Evolutionary conservation across 2,888 invertebrate species (phyloP), one percentile per base, ranked within the genome.

Genomic region (Yponomeuta sedellus): DNA sequence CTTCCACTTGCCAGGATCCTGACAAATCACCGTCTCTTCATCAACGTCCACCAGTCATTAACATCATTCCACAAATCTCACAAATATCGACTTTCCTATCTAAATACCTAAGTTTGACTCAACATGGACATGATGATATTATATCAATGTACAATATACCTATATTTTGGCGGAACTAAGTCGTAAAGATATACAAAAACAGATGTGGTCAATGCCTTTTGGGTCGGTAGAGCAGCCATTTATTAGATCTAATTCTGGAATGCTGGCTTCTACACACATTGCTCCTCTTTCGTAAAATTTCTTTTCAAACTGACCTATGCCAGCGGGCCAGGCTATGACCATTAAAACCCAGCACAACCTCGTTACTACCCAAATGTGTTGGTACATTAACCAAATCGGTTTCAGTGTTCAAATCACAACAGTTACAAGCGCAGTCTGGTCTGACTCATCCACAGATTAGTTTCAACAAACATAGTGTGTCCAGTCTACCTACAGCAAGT

Each of bases 131-230:
- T 34, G 10, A 34, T 34, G 34, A 8, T 8, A 34, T 34, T 34
- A n/a, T n/a, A n/a, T n/a, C n/a, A n/a, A n/a, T n/a, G n/a, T n/a
- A n/a, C n/a, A 34, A 34, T 25, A 5, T 25, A 25, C 25, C 1
- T 44, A 44, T 52, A 52, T 52, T 52, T 52, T 52, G 12, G 44
- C 16, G 44, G 16, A 52, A 52, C 44, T 16, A 16, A 52, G 44
- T 52, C 44, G 44, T 52, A 52, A 52, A 52, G 44, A 52, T 52
- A 52, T 52, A 52, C 44, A 52, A 52, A n/a, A 52, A 52, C 44
- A 52, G 44, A 52, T 16, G 44, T 52, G 44, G 44, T 52, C 12
- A 12, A 52, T 4, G 44, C 44, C 44, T 52, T 52, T 52, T 16
- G 12, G 16, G 44, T 52, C 44, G 12, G 44, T 16, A 12, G 44